phyloP scores from a whole-genome alignment of 2,797 vertebrate genomes.

The Tenualosa ilisha region DNA sequence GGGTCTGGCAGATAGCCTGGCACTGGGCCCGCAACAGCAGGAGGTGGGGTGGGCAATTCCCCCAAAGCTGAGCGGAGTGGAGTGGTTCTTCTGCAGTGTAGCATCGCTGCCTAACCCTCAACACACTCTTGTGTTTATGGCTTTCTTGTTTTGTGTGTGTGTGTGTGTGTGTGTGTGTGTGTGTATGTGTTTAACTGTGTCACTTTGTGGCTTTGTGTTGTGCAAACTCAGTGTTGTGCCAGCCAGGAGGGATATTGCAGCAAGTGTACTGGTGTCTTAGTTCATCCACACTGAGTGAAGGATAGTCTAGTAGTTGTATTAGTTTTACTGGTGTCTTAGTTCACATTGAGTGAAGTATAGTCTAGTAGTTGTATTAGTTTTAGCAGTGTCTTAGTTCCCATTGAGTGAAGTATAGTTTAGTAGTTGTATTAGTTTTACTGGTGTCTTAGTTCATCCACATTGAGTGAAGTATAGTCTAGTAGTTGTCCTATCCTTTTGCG shows the following conservation, averaged over 20 bases:
- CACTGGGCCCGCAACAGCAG: conserved; percentile 30
- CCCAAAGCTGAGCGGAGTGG: not conserved
- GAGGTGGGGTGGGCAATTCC: not conserved
- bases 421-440: too few species aligned
- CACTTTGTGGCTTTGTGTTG: not conserved
- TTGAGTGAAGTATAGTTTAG: too few species aligned
- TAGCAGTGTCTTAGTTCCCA: too few species aligned
- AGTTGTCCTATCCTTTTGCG: not conserved
- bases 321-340: not conserved
- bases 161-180: not conserved
- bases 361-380: not conserved
- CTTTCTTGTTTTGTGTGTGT: not conserved
- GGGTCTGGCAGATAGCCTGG: conserved; percentile 42
- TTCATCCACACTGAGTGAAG: not conserved
- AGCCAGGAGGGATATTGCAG: not conserved
- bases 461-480: not conserved
- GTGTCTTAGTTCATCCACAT: not conserved
- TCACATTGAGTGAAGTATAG: not conserved
- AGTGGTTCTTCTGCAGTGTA: not conserved
- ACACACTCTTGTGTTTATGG: conserved; percentile 36
- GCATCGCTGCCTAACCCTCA: not conserved
- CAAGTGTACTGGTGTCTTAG: not conserved
- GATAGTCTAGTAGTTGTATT: too few species aligned
- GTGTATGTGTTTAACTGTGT: not conserved
- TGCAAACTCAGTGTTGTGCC: not conserved